A percentile compares a stretch with the other conserved stretches of the same genome.
Conservation (phyloP, 2,888 invertebrate genomes). For the Ptychoptera contaminata region DNA sequence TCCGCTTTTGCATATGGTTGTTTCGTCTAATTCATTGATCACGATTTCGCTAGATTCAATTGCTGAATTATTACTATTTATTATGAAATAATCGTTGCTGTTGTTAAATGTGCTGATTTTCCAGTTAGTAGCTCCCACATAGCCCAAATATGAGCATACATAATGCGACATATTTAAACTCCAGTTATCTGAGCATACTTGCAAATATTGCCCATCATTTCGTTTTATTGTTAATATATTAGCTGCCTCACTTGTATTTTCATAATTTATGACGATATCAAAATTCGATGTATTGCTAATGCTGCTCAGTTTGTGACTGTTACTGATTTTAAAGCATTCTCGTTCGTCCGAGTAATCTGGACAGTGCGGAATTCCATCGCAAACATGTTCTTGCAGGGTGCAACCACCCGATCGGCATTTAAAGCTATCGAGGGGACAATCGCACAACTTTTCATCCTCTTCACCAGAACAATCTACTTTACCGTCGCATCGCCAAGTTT, state of each 20-base stretch:
- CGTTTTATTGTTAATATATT: constrained; percentile 11
- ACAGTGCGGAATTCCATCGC: constrained; percentile 44
- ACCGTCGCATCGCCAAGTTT: constrained; percentile 42
- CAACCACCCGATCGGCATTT: constrained; percentile 44
- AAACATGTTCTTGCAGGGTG: constrained; percentile 32
- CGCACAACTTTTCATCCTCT: constrained; percentile 41
- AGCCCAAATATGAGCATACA: constrained; percentile 39
- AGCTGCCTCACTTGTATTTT: not conserved
- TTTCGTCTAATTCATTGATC: constrained; percentile 31
- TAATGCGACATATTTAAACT: constrained; percentile 34
- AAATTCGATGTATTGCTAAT: constrained; percentile 15
- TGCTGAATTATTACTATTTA: too few species aligned
- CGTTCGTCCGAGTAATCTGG: constrained; percentile 47
- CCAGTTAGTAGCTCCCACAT: constrained; percentile 26
- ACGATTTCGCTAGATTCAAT: too few species aligned
- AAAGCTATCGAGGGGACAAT: constrained; percentile 37
- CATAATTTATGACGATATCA: constrained; percentile 1
- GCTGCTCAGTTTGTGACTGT: not conserved
- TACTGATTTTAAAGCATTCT: constrained; percentile 31
- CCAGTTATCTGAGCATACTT: constrained; percentile 38
- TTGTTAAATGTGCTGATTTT: constrained; percentile 10
- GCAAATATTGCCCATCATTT: constrained; percentile 12
- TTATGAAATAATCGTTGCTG: too few species aligned
- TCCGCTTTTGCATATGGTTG: constrained; percentile 28
- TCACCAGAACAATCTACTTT: constrained; percentile 36